Percentiles rank a stretch among this genome's conserved stretches.
Evolutionary conservation across 2,113 vertebrate species (phyloP).

Genomic region (Siphamia tubifer): DNA sequence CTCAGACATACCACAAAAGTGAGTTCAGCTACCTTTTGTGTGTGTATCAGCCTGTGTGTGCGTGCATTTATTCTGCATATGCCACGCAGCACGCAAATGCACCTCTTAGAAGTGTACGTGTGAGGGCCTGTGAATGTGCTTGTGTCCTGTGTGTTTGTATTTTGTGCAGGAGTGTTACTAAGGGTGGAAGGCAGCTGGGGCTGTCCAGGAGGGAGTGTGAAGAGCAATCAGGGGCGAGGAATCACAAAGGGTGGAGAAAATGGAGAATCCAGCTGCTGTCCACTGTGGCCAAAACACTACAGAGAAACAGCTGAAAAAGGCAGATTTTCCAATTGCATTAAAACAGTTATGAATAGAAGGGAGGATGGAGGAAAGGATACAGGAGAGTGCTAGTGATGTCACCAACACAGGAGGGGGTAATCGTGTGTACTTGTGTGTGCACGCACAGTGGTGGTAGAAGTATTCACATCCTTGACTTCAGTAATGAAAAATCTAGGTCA

Average conservation of each 20-base stretch:
- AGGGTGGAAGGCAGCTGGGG: slow-evolving; percentile 65
- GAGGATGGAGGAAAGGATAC: no score
- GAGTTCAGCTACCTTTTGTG: slow-evolving; percentile 44
- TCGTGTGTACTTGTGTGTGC: no score
- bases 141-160: slow-evolving; percentile 27
- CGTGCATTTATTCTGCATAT: not conserved
- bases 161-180: slow-evolving; percentile 48
- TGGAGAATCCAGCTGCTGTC: slow-evolving; percentile 70
- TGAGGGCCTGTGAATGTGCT: slow-evolving; percentile 17
- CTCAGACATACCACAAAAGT: slow-evolving; percentile 66
- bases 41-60: not conserved
- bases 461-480: no score
- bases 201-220: slow-evolving; percentile 33
- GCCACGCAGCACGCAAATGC: not conserved
- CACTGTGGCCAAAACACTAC: slow-evolving; percentile 40
- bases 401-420: no score
- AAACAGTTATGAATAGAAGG: no score
- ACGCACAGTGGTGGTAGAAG: no score
- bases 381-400: no score
- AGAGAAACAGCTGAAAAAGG: slow-evolving; percentile 22
- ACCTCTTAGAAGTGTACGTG: not conserved
- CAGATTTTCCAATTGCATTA: no score
- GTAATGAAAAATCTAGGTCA: no score
- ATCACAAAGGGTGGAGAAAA: slow-evolving; percentile 61
- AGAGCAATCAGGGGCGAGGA: slow-evolving; percentile 29